Conservation (phyloP, 2,888 invertebrate genomes). For the Ferdinandea cuprea region DNA sequence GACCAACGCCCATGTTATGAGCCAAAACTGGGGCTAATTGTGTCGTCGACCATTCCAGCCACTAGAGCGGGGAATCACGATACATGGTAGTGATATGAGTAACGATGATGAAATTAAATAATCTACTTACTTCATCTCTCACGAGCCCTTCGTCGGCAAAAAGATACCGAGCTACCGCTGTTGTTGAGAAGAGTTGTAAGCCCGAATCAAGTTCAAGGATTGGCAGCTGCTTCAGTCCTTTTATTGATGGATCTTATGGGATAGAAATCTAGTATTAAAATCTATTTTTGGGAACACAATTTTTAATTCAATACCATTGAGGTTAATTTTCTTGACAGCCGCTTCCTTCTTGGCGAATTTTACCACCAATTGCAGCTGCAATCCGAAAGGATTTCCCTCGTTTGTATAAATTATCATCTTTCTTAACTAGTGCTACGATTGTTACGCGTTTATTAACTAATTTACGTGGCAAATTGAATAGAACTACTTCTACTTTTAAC, state of each 20-base stretch:
- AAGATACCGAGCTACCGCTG: conserved; percentile 88
- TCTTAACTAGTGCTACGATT: conserved; percentile 16
- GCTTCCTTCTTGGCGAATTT: conserved; percentile 86
- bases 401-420: conserved; percentile 89
- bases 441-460: conserved; percentile 1
- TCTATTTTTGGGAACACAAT: neutral
- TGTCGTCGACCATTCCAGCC: conserved; percentile 88
- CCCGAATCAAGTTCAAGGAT: conserved; percentile 86
- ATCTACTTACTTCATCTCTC: conserved; percentile 81
- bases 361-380: conserved; percentile 89
- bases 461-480: conserved; percentile 64
- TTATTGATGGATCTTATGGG: conserved; percentile 83
- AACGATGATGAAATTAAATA: conserved; percentile 42
- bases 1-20: conserved; percentile 84
- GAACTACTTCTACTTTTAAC: conserved; percentile 8
- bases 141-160: conserved; percentile 84
- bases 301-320: conserved; percentile 84
- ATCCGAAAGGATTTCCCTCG: conserved; percentile 89
- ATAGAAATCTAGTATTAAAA: neutral
- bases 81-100: conserved; percentile 44
- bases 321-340: conserved; percentile 85
- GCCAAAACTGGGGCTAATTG: conserved; percentile 85
- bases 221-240: conserved; percentile 87
- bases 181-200: conserved; percentile 87
- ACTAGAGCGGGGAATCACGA: conserved; percentile 81